Evolutionary conservation across 2,797 vertebrate genomes (phyloP).

Genomic region (Neoniphon sammara): DNA sequence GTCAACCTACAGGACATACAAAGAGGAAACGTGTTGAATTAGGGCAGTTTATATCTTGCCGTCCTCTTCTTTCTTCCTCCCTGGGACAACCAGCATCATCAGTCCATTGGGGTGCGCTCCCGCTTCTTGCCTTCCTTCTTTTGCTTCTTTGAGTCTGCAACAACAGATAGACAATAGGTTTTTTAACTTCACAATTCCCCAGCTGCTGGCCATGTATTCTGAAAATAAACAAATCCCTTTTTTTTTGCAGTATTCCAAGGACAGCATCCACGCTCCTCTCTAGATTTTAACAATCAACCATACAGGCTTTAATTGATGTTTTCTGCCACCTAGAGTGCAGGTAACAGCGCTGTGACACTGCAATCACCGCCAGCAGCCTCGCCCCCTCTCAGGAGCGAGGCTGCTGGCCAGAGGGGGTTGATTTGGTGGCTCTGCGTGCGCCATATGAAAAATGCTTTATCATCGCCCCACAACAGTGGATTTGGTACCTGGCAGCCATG

Average conservation of each 20-base stretch:
- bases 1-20: constrained; percentile 72
- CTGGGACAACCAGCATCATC: constrained; percentile 48
- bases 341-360: constrained; percentile 20
- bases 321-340: constrained; percentile 10
- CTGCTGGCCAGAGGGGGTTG: constrained; percentile 14
- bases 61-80: constrained; percentile 31
- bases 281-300: constrained; percentile 33
- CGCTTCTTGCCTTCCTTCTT: constrained; percentile 85
- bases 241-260: constrained; percentile 20
- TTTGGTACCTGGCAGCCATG: constrained; percentile 60
- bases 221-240: constrained; percentile 32
- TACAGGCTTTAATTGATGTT: constrained; percentile 27
- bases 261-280: constrained; percentile 29
- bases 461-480: constrained; percentile 51
- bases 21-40: constrained; percentile 65
- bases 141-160: constrained; percentile 84
- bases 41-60: constrained; percentile 42
- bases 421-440: constrained; percentile 24
- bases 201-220: constrained; percentile 18
- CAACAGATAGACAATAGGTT: constrained; percentile 24
- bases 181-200: background rate
- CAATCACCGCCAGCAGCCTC: background rate
- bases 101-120: constrained; percentile 81
- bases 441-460: constrained; percentile 45
- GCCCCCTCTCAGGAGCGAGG: background rate